Evolutionary conservation across 1,140 invertebrate species (phyloP).

Genomic region (Ruditapes philippinarum): DNA sequence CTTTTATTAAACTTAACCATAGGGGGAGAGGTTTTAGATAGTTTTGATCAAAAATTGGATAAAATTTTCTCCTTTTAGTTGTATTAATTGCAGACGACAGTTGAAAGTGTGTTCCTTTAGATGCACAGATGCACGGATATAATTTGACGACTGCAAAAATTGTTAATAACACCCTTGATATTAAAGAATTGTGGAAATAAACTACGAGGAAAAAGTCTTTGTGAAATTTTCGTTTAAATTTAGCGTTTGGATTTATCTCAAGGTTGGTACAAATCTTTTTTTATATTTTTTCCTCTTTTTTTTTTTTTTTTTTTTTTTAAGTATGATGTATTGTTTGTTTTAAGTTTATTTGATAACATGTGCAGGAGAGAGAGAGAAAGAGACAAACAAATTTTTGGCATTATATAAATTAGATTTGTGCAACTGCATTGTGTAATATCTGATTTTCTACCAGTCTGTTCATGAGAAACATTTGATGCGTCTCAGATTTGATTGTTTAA

Average conservation of each 20-base stretch:
- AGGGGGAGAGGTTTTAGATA: neutral
- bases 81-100: neutral
- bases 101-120: neutral
- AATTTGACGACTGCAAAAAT: neutral
- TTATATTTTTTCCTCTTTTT: too few species aligned
- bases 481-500: too few species aligned
- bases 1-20: neutral
- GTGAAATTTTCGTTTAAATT: neutral
- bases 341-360: too few species aligned
- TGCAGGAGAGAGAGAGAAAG: too few species aligned
- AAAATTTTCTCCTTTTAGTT: neutral
- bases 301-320: too few species aligned
- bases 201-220: neutral
- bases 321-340: too few species aligned
- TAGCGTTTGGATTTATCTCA: neutral
- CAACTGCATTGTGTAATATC: too few species aligned
- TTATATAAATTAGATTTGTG: too few species aligned
- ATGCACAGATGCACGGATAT: neutral
- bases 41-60: neutral
- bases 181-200: neutral
- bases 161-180: neutral
- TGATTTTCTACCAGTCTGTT: too few species aligned
- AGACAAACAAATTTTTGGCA: too few species aligned
- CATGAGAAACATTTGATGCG: too few species aligned
- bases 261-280: neutral